Conservation (phyloP, 2,113 vertebrate genomes). For the Rhabdornis inornatus region DNA sequence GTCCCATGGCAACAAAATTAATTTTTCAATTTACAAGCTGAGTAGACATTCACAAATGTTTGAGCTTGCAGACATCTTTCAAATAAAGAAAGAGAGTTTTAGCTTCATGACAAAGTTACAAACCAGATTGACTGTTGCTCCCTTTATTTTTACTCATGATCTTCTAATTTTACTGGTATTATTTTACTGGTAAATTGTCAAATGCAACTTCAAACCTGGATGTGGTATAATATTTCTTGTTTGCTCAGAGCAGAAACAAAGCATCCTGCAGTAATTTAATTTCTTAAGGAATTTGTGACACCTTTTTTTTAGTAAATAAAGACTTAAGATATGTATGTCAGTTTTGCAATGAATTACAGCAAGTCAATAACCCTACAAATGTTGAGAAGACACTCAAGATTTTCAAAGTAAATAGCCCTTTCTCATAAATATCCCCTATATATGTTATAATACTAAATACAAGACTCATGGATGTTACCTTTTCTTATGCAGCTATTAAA, state of each 20-base stretch:
- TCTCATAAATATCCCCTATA: neutral
- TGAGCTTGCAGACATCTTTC: neutral
- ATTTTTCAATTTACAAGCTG: neutral
- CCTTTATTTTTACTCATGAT: neutral
- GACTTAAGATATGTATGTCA: neutral
- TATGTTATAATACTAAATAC: neutral
- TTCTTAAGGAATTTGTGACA: neutral
- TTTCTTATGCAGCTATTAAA: slow-evolving; percentile 76
- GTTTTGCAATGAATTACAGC: neutral
- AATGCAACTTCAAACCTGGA: neutral
- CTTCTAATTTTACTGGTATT: neutral
- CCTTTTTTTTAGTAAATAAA: neutral
- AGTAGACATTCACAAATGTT: neutral
- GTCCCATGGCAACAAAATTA: neutral
- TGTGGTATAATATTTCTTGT: neutral
- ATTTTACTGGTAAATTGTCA: neutral
- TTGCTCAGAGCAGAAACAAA: neutral
- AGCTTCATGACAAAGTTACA: neutral
- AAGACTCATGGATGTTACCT: neutral
- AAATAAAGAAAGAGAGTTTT: neutral
- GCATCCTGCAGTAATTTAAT: neutral
- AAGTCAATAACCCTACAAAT: neutral
- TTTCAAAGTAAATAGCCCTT: neutral
- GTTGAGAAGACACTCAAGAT: neutral
- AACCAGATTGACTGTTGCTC: neutral